A percentile compares a stretch with the other conserved stretches of the same genome.
Evolutionary conservation across 2,888 invertebrate species (phyloP).

Genomic region (Branchellion lobata): DNA sequence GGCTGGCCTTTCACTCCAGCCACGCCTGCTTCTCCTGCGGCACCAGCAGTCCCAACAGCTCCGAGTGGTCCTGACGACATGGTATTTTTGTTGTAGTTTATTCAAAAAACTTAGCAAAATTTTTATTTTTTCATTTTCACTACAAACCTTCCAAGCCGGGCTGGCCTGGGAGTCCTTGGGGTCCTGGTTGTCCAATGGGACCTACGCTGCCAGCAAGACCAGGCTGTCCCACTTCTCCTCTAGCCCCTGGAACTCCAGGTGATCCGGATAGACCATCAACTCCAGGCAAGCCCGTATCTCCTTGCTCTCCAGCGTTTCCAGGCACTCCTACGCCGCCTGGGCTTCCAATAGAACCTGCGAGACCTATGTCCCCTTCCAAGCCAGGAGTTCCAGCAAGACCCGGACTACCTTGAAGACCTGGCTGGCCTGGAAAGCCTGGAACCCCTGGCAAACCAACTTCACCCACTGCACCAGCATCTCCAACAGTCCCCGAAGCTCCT

Average conservation of each 20-base stretch:
- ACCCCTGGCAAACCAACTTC: not conserved
- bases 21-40: not conserved
- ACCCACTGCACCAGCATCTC: not conserved
- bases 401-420: slow-evolving; percentile 14
- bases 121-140: not conserved
- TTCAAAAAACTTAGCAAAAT: not conserved
- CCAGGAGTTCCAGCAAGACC: slow-evolving; percentile 21
- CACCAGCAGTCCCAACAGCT: not conserved
- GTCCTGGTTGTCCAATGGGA: not conserved
- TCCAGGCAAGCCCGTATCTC: slow-evolving; percentile 35
- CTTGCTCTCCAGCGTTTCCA: slow-evolving; percentile 42
- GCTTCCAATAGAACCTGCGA: slow-evolving; percentile 30
- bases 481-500: slow-evolving; percentile 7
- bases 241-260: not conserved
- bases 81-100: not conserved
- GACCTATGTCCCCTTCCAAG: not conserved
- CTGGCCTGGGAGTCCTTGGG: not conserved
- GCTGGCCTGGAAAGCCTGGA: not conserved
- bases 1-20: slow-evolving; percentile 42
- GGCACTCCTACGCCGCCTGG: slow-evolving; percentile 33
- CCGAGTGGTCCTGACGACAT: not conserved
- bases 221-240: not conserved
- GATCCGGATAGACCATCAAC: not conserved
- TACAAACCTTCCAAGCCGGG: not conserved
- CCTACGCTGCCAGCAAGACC: not conserved